Conservation (phyloP, 1,140 invertebrate species). For the Drosophila ohnishii region DNA sequence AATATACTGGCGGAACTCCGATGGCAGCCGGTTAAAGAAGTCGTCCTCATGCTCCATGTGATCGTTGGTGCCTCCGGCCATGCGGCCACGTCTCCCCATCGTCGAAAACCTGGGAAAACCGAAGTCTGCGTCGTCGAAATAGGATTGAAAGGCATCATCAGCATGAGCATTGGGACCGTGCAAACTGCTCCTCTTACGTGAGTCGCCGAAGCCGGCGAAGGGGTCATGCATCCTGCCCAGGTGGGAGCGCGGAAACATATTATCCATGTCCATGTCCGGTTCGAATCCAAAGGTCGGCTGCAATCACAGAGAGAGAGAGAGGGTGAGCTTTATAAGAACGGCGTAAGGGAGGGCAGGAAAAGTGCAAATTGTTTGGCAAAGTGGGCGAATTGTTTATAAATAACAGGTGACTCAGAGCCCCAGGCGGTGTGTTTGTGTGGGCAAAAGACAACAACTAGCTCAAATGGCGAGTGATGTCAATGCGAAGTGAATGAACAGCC, state of each 20-base stretch:
- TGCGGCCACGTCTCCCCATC: conserved; percentile 64
- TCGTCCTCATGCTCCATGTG: conserved; percentile 77
- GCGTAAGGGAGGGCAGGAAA: conserved; percentile 1
- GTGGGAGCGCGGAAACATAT: conserved; percentile 76
- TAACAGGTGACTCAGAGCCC: conserved; percentile 64
- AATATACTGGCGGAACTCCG: conserved; percentile 86
- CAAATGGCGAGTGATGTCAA: conserved; percentile 66
- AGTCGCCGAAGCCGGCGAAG: conserved; percentile 83
- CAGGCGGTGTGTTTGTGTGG: conserved; percentile 20
- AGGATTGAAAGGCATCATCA: conserved; percentile 72
- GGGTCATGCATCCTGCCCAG: conserved; percentile 84
- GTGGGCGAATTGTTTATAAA: conserved; percentile 76
- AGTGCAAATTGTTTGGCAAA: conserved; percentile 48
- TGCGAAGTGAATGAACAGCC: conserved; percentile 53
- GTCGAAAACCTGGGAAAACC: conserved; percentile 79
- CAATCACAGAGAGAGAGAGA: conserved; percentile 11
- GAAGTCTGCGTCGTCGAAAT: conserved; percentile 83
- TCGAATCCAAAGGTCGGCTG: conserved; percentile 80
- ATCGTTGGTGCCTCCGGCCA: conserved; percentile 64
- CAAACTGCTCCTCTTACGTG: conserved; percentile 84
- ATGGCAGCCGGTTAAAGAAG: conserved; percentile 86
- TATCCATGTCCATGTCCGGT: conserved; percentile 81
- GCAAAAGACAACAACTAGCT: conserved; percentile 54
- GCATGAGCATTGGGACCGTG: conserved; percentile 70
- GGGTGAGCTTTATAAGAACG: background rate